Evolutionary conservation across 2,797 vertebrate genomes (phyloP), one percentile per base, ranked within the genome.

Genomic region (Dicrostonyx torquatus): DNA sequence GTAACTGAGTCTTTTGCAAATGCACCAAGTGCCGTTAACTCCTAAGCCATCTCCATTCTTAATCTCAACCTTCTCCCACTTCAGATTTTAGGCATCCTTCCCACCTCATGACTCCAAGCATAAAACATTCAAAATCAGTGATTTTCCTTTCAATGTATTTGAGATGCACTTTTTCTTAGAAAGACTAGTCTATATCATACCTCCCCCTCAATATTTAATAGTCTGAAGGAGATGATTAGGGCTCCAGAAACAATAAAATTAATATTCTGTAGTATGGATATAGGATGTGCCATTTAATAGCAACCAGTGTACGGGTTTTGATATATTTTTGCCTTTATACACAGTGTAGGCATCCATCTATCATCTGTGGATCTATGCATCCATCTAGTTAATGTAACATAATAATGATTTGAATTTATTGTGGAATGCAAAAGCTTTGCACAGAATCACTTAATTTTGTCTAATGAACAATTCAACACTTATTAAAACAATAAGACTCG

Each of bases 81-180:
- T 91, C 73, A 45, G 12, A 64, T 75, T 90, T 90, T 50, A 64
- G 34, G 37, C 45, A 26, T 48, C 50, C 34, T 82, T 83, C 68
- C 31, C 17, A 34, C 4, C 0, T 85, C 17, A 66, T 12, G 31
- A 58, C 17, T 88, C 79, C 31, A 20, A 76, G 34, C 34, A 18
- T 22, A 87, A 50, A 14, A 34, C 29, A 92, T 58, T 70, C 45
- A 90, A 89, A 92, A 72, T 83, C 58, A 55, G 45, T 68, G 68
- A 34, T 73, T 93, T 97, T 89, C 55, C 29, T 48, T n/a, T n/a
- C 48, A n/a, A 17, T 62, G 20, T 76, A 48, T 62, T 94, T 93
- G 58, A 70, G 68, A 62, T 50, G 29, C 58, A 5, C 40, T 64
- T 62, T 70, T 48, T 20, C 40, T 83, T 37, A 83, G 34, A 40